These are phyloP conservation scores for Alca torda DNA, from an alignment of 2,797 vertebrate genomes.

Conservation along the genomic window DNA sequence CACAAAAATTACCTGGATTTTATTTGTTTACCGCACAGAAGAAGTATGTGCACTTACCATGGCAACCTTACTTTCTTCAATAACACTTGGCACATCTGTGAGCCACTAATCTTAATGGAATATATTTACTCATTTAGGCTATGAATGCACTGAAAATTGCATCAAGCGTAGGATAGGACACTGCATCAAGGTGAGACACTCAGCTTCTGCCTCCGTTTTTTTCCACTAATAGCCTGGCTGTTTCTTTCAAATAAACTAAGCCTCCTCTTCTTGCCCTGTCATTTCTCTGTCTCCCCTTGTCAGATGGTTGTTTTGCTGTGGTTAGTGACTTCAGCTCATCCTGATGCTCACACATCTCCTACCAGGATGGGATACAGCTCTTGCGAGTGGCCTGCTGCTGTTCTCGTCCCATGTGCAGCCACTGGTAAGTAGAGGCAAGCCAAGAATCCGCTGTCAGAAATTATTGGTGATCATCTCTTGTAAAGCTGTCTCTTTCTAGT, in stretches of 20 bases:
- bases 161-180: not conserved
- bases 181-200: not conserved
- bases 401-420: not conserved
- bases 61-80: slow-evolving; percentile 12
- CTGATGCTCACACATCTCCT: not conserved
- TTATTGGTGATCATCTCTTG: not conserved
- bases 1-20: not conserved
- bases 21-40: not conserved
- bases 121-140: slow-evolving; percentile 15
- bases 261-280: not conserved
- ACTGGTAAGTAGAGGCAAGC: not conserved
- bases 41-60: slow-evolving; percentile 12
- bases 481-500: not conserved
- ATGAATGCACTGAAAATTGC: not conserved
- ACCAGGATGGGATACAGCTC: not conserved
- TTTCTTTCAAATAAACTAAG: not conserved
- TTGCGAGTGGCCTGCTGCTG: not conserved
- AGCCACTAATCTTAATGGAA: slow-evolving; percentile 14
- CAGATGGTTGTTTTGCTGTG: not conserved
- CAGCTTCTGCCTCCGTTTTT: not conserved
- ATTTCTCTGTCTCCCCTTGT: not conserved
- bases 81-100: not conserved
- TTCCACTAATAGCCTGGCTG: not conserved
- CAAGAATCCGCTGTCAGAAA: not conserved
- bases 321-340: not conserved